A percentile compares a stretch with the other conserved stretches of the same genome.
Evolutionary conservation across 2,797 vertebrate species (phyloP).

Genomic region (Babyrousa celebensis): DNA sequence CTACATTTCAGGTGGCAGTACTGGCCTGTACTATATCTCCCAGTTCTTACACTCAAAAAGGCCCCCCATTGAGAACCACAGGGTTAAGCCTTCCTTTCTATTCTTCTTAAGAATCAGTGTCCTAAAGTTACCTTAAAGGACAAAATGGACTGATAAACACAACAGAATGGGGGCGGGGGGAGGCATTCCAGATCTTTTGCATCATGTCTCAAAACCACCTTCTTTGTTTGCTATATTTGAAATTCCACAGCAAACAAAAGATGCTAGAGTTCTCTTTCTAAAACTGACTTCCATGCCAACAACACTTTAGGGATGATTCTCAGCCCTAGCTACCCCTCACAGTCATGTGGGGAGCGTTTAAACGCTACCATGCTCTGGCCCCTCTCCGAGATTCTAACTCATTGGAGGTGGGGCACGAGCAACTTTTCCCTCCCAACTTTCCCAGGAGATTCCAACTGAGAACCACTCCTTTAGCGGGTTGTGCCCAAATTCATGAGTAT

Average conservation of each 20-base stretch:
- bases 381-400: neutral
- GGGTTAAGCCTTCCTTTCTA: neutral
- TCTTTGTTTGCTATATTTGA: neutral
- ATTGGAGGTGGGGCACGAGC: neutral
- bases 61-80: neutral
- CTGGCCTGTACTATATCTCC: neutral
- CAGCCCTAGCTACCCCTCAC: neutral
- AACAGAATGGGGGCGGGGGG: neutral
- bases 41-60: neutral
- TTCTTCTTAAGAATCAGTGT: neutral
- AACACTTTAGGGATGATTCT: neutral
- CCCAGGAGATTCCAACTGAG: neutral
- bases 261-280: neutral
- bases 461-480: neutral
- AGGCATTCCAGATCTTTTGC: neutral
- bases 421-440: neutral
- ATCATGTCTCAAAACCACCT: neutral
- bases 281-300: neutral
- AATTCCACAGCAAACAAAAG: neutral
- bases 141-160: neutral
- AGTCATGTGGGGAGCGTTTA: neutral
- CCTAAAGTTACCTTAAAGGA: neutral
- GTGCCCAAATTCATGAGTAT: neutral
- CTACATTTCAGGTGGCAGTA: neutral
- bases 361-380: neutral